Evolutionary conservation across 1,140 invertebrate genomes (phyloP).

Genomic region (Drosophila ercepeae): DNA sequence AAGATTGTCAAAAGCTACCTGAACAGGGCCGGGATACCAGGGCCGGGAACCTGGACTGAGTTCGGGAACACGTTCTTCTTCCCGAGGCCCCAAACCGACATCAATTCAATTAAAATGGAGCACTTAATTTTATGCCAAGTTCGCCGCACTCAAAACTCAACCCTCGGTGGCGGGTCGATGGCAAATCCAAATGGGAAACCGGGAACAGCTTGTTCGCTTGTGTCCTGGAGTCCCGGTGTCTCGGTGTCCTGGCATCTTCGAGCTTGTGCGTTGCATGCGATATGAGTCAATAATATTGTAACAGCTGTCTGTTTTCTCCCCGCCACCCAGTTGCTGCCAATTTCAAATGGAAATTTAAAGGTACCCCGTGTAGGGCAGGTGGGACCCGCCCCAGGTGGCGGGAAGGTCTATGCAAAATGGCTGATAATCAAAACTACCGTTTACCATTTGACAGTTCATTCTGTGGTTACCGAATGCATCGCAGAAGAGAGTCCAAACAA

Average conservation of each 20-base stretch:
- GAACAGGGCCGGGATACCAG: not conserved
- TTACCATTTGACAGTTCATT: slow-evolving; percentile 71
- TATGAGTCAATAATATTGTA: slow-evolving; percentile 82
- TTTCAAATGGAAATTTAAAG: slow-evolving; percentile 78
- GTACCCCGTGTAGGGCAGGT: slow-evolving; percentile 34
- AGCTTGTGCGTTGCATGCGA: slow-evolving; percentile 66
- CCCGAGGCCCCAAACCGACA: slow-evolving; percentile 28
- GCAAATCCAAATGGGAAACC: slow-evolving; percentile 60
- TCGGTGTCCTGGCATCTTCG: slow-evolving; percentile 21
- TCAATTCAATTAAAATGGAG: slow-evolving; percentile 80
- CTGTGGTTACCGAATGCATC: slow-evolving; percentile 41
- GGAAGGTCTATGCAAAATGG: slow-evolving; percentile 51
- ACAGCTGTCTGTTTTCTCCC: slow-evolving; percentile 69
- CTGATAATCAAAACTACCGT: slow-evolving; percentile 61
- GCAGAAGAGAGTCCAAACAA: slow-evolving; percentile 7
- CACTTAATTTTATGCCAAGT: slow-evolving; percentile 80
- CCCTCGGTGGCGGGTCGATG: slow-evolving; percentile 36
- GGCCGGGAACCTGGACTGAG: too few relatives aligned
- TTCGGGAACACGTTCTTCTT: slow-evolving; percentile 9
- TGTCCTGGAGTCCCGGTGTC: not conserved
- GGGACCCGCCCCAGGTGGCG: not conserved
- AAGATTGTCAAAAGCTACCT: slow-evolving; percentile 57
- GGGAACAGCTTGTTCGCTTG: slow-evolving; percentile 23
- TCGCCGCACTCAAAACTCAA: slow-evolving; percentile 66
- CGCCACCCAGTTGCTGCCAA: slow-evolving; percentile 32